Base-by-base conservation (phyloP, 2,888 invertebrate species). In the Phalera bucephala region DNA sequence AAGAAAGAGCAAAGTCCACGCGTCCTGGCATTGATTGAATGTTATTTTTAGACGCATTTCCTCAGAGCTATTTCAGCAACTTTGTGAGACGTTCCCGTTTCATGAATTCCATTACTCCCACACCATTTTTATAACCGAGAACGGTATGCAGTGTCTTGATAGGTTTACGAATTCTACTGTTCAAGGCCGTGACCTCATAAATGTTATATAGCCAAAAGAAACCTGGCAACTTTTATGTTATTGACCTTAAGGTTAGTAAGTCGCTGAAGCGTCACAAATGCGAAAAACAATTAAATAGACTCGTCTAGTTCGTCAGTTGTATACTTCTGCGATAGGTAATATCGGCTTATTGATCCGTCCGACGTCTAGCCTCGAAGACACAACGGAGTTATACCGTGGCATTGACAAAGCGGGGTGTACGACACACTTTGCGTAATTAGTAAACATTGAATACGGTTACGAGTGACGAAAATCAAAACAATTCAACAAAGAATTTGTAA, bases 191-290 rank as follows among this genome's bases (percentile, higher is more conserved):
- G 60, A 61, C 59, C 62, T 64, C 60, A 23, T 31, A 33, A n/a
- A 45, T 55, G 45, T 40, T 37, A 13, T 7, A 41, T 45, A 45
- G 50, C 42, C 36, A 40, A 13, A 36, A 30, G 65, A 72, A 74
- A 54, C 64, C 68, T 52, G 57, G 51, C 36, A 52, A 59, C 33
- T 47, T 47, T 40, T 14, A 54, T 54, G 58, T 46, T 59, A 52
- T 50, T 43, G 64, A 70, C 67, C 64, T 68, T 52, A 51, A 46
- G 26, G 35, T 25, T 36, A 40, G 48, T 45, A 35, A 64, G 37
- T 36, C 39, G 52, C 33, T 45, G 78, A 82, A 78, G 76, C 79
- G 42, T 60, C 43, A 68, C 58, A 68, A 73, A 52, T 64, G 60
- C 55, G 29, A 40, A 52, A 65, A 50, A 53, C 44, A 36, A 33